Evolutionary conservation across 2,888 invertebrate genomes (phyloP).

Genomic region (Melipona bicolor): DNA sequence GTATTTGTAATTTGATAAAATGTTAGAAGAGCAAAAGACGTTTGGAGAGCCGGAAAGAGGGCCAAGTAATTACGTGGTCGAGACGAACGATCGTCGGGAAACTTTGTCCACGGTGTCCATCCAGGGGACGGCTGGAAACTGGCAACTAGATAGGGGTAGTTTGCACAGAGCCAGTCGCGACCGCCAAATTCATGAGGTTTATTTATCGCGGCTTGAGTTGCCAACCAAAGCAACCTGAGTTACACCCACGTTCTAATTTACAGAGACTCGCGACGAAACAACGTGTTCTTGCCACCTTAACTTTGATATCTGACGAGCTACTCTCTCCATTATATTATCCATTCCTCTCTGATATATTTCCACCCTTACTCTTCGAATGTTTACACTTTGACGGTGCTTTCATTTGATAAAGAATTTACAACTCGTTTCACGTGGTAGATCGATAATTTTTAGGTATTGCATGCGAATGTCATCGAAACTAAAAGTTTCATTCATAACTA

Average conservation of each 20-base stretch:
- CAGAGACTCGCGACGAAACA: slow-evolving; percentile 10
- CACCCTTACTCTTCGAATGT: not conserved
- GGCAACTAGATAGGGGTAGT: slow-evolving; percentile 16
- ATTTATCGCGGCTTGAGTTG: slow-evolving; percentile 43
- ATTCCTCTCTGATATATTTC: not conserved
- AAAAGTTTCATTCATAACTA: too few relatives aligned
- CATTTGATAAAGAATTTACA: too few relatives aligned
- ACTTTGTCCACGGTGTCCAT: slow-evolving; percentile 27
- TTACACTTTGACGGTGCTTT: too few relatives aligned
- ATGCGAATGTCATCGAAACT: too few relatives aligned
- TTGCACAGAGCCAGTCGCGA: slow-evolving; percentile 17
- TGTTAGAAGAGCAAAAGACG: not conserved
- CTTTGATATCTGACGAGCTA: slow-evolving; percentile 3
- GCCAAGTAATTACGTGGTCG: slow-evolving; percentile 7
- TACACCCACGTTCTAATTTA: slow-evolving; percentile 24
- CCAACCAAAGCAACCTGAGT: slow-evolving; percentile 11
- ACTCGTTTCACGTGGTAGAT: too few relatives aligned
- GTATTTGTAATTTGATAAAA: not conserved
- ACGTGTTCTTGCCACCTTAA: not conserved
- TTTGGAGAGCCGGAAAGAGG: not conserved
- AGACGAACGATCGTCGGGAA: slow-evolving; percentile 23
- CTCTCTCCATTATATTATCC: not conserved
- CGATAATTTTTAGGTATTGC: too few relatives aligned
- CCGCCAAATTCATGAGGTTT: slow-evolving; percentile 43
- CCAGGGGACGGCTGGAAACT: not conserved